Evolutionary conservation across 1,140 invertebrate species (phyloP).

Genomic region (Drosophila watanabei): DNA sequence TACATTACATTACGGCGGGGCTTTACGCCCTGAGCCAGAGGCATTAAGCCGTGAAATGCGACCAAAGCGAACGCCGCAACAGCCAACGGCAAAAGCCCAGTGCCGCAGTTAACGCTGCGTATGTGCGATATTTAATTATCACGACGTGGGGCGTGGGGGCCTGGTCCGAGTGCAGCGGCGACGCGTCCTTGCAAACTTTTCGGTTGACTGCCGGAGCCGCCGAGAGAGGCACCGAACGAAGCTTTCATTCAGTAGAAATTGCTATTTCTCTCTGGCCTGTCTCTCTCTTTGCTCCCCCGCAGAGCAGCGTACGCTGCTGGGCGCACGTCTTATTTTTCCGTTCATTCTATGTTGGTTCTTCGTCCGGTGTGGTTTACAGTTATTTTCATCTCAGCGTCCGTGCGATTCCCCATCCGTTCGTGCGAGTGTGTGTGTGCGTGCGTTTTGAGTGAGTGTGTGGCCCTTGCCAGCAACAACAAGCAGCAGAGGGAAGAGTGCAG

Average conservation of each 20-base stretch:
- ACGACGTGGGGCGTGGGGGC: not conserved
- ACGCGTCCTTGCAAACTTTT: slow-evolving; percentile 57
- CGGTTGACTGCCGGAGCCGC: slow-evolving; percentile 28
- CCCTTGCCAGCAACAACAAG: slow-evolving; percentile 31
- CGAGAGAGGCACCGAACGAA: slow-evolving; percentile 17
- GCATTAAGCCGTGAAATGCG: slow-evolving; percentile 61
- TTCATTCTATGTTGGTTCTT: slow-evolving; percentile 76
- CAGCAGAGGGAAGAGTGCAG: slow-evolving; percentile 16
- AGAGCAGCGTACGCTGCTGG: slow-evolving; percentile 37
- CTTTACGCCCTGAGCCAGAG: slow-evolving; percentile 31
- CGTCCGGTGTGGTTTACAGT: slow-evolving; percentile 67
- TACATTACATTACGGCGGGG: slow-evolving; percentile 33
- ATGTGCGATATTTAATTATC: slow-evolving; percentile 62
- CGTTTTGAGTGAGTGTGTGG: slow-evolving; percentile 21
- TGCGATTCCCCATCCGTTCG: slow-evolving; percentile 20
- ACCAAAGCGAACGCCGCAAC: slow-evolving; percentile 16
- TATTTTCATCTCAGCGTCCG: slow-evolving; percentile 39
- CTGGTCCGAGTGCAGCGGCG: slow-evolving; percentile 36
- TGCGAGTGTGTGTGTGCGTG: slow-evolving; percentile 2
- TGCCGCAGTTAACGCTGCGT: slow-evolving; percentile 35
- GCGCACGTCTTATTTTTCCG: slow-evolving; percentile 44
- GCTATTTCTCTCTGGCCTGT: not conserved
- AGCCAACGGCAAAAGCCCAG: slow-evolving; percentile 6
- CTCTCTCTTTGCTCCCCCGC: slow-evolving; percentile 9
- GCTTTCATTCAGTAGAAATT: slow-evolving; percentile 24